These are phyloP conservation scores for Abrostola tripartita DNA, from an alignment of 2,888 invertebrate species.

Conservation along the genomic window DNA sequence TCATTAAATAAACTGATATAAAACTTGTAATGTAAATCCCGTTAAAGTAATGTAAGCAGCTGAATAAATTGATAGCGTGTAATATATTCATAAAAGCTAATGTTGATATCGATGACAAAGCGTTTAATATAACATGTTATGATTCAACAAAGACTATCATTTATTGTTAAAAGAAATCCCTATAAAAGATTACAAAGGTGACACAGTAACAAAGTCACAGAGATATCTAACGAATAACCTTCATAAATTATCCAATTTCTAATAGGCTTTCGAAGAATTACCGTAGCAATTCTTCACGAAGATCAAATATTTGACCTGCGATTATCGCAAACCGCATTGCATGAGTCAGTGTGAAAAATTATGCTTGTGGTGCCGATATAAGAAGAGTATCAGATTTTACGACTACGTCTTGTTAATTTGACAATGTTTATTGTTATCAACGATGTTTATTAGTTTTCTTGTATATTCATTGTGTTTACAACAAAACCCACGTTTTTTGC, in stretches of 20 bases:
- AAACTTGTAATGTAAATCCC: too few relatives aligned
- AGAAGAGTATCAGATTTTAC: slow-evolving; percentile 72
- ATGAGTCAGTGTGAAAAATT: slow-evolving; percentile 58
- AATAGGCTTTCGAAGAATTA: slow-evolving; percentile 52
- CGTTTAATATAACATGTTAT: slow-evolving; percentile 44
- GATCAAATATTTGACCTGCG: slow-evolving; percentile 55
- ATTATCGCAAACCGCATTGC: slow-evolving; percentile 41
- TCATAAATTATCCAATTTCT: slow-evolving; percentile 45
- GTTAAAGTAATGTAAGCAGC: too few relatives aligned
- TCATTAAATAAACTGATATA: too few relatives aligned
- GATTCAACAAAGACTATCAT: slow-evolving; percentile 46
- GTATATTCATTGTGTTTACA: slow-evolving; percentile 61
- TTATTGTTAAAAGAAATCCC: slow-evolving; percentile 42
- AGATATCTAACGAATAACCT: slow-evolving; percentile 38
- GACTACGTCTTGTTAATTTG: slow-evolving; percentile 69
- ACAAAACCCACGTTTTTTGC: slow-evolving; percentile 47
- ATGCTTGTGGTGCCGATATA: slow-evolving; percentile 49
- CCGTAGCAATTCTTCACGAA: slow-evolving; percentile 44
- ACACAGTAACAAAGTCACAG: slow-evolving; percentile 46
- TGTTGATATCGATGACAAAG: slow-evolving; percentile 28
- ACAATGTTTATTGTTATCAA: slow-evolving; percentile 68
- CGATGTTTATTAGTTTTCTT: slow-evolving; percentile 61
- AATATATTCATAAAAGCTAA: slow-evolving; percentile 14
- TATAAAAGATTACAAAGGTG: slow-evolving; percentile 42
- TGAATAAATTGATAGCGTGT: background rate